Percentiles rank a stretch among this genome's conserved stretches.
These are phyloP conservation scores for Tetragonula carbonaria DNA, from an alignment of 2,888 invertebrate genomes.

Conservation along the genomic window DNA sequence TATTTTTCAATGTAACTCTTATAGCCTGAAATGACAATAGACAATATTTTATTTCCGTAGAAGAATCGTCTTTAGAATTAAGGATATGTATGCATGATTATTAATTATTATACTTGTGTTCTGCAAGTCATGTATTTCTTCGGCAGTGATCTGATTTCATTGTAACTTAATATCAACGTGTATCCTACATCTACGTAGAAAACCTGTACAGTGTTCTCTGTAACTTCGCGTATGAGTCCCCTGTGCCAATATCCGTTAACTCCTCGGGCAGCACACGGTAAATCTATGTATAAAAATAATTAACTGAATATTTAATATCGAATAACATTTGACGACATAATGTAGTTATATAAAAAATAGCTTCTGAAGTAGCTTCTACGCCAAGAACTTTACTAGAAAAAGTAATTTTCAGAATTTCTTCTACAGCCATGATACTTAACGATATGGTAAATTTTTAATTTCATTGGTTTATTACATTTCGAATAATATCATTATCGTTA, in stretches of 20 bases:
- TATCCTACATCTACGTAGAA: slow-evolving; percentile 88
- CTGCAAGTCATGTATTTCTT: slow-evolving; percentile 84
- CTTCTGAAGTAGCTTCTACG: background rate
- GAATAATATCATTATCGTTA: background rate
- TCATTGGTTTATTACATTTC: background rate
- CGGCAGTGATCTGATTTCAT: slow-evolving; percentile 85
- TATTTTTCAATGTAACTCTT: slow-evolving; percentile 72
- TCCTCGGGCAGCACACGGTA: slow-evolving; percentile 85
- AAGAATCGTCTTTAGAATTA: background rate
- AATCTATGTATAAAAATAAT: slow-evolving; percentile 79
- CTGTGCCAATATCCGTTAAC: slow-evolving; percentile 83
- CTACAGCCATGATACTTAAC: background rate
- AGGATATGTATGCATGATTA: too few relatives aligned
- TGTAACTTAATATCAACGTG: slow-evolving; percentile 84
- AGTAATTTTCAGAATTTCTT: background rate
- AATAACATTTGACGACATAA: background rate
- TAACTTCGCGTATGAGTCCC: slow-evolving; percentile 85
- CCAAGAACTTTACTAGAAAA: background rate
- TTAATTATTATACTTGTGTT: slow-evolving; percentile 84
- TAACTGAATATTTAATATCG: background rate
- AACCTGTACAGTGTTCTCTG: slow-evolving; percentile 85
- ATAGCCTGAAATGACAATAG: slow-evolving; percentile 73
- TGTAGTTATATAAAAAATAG: background rate
- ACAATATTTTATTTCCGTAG: background rate
- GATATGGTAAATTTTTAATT: background rate